Evolutionary conservation across 2,797 vertebrate species (phyloP).

Genomic region (Clarias fuscus): DNA sequence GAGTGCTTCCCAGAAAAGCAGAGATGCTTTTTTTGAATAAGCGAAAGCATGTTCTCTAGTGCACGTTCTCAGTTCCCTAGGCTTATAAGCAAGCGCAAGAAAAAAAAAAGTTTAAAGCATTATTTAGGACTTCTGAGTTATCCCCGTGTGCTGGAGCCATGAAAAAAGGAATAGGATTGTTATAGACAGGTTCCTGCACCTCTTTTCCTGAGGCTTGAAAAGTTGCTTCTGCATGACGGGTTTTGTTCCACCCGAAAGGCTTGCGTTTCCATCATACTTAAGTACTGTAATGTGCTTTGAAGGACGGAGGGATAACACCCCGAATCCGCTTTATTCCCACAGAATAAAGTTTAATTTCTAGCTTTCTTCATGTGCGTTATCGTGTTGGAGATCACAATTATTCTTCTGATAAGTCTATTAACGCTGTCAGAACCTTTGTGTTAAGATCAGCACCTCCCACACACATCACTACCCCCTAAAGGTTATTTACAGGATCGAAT

Average conservation of each 20-base stretch:
- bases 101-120: not conserved
- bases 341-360: not conserved
- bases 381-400: not conserved
- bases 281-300: not conserved
- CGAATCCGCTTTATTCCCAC: not conserved
- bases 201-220: constrained; percentile 10
- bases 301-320: not conserved
- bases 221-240: constrained; percentile 10
- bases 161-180: constrained; percentile 8
- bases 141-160: not conserved
- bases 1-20: not conserved
- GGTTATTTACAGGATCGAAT: constrained; percentile 7
- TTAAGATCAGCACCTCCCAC: constrained; percentile 21
- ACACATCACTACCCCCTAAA: not conserved
- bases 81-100: not conserved
- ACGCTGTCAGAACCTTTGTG: not conserved
- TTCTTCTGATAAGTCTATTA: not conserved
- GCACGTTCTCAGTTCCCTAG: not conserved
- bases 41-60: not conserved
- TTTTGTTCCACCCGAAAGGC: constrained; percentile 32
- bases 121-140: not conserved
- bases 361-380: not conserved
- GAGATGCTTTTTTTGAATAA: not conserved
- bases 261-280: not conserved
- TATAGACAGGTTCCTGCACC: not conserved